Percentiles rank a stretch among this genome's conserved stretches.
Evolutionary conservation across 2,888 invertebrate genomes (phyloP).

Genomic region (Linhomoeus sp.): DNA sequence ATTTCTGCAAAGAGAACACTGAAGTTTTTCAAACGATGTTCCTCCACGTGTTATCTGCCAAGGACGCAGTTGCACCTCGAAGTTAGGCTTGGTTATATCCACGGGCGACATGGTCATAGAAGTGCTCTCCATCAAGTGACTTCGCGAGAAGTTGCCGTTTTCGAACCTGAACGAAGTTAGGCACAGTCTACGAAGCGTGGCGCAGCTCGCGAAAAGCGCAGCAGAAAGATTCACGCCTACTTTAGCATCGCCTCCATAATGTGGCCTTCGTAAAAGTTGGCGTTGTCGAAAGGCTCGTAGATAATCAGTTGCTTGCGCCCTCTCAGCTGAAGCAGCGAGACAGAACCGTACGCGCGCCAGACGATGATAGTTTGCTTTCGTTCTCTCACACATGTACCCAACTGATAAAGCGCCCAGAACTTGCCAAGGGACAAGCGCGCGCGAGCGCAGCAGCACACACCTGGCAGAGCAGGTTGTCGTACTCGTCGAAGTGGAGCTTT

Average conservation of each 20-base stretch:
- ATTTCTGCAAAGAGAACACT: slow-evolving; percentile 17
- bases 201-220: no score
- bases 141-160: slow-evolving; percentile 15
- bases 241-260: slow-evolving; percentile 25
- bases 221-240: no score
- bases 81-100: slow-evolving; percentile 21
- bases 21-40: no score
- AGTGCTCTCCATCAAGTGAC: slow-evolving; percentile 18
- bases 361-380: no score
- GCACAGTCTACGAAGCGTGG: no score
- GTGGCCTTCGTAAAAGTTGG: slow-evolving; percentile 25
- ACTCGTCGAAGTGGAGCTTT: slow-evolving; percentile 29
- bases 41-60: no score
- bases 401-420: no score
- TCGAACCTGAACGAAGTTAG: no score
- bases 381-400: no score
- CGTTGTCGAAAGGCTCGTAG: slow-evolving; percentile 26
- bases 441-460: slow-evolving; percentile 13
- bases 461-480: slow-evolving; percentile 29
- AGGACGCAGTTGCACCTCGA: slow-evolving; percentile 13
- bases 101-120: slow-evolving; percentile 27
- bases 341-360: no score
- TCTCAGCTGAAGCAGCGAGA: slow-evolving; percentile 15
- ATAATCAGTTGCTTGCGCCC: slow-evolving; percentile 25
- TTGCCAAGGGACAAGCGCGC: no score